Conservation (phyloP, 2,888 invertebrate species). For the Xestia rhomboidea region DNA sequence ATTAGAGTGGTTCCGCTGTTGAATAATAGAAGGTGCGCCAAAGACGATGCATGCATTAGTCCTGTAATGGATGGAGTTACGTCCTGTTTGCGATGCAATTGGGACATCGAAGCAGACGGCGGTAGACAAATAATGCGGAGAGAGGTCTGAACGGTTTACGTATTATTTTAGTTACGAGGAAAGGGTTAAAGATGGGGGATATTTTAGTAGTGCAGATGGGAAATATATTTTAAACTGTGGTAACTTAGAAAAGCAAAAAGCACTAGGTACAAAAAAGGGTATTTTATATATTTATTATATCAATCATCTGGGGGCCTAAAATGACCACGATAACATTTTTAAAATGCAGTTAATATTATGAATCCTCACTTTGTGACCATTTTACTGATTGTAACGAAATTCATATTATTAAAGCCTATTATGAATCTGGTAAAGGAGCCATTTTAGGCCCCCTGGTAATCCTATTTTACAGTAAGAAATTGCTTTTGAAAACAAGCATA, state of each 20-base stretch:
- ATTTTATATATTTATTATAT: not conserved
- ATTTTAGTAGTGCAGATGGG: not conserved
- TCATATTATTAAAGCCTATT: no score
- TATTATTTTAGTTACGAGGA: constrained; percentile 33
- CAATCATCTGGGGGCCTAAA: not conserved
- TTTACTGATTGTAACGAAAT: no score
- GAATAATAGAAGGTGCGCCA: constrained; percentile 83
- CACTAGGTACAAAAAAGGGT: not conserved
- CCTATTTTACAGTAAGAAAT: not conserved
- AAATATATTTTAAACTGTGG: not conserved
- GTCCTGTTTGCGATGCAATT: constrained; percentile 80
- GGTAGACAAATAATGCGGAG: constrained; percentile 29
- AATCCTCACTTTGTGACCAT: no score
- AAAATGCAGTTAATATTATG: no score
- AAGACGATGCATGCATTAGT: constrained; percentile 77
- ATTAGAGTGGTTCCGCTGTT: constrained; percentile 78
- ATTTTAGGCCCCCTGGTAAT: no score
- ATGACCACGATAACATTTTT: no score
- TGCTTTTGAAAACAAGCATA: not conserved
- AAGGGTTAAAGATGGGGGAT: not conserved
- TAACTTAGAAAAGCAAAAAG: not conserved
- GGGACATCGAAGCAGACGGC: constrained; percentile 52
- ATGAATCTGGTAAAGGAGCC: no score
- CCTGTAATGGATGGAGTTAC: constrained; percentile 73
- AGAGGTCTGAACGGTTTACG: constrained; percentile 1